Percentiles rank a stretch among this genome's conserved stretches.
phyloP scores from a whole-genome alignment of 2,113 vertebrate genomes.

The Oceanodroma tethys region DNA sequence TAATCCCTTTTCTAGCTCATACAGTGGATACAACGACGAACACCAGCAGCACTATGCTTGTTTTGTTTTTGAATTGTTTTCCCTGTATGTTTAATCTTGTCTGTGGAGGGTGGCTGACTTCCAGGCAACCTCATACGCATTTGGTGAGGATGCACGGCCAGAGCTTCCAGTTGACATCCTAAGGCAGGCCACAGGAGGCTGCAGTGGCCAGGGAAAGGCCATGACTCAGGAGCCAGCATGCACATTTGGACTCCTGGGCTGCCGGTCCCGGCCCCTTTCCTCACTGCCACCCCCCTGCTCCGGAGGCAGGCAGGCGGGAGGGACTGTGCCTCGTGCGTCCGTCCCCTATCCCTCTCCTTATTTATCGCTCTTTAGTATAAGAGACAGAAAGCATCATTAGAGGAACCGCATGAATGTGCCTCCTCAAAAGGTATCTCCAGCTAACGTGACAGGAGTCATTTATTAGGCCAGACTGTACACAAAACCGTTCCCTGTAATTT shows the following conservation, averaged over 20 bases:
- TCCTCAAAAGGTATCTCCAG: neutral
- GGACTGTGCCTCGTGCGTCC: neutral
- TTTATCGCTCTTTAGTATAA: neutral
- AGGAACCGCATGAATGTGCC: neutral
- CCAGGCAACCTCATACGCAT: neutral
- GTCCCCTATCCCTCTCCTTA: neutral
- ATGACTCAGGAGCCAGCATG: neutral
- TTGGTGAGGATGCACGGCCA: neutral
- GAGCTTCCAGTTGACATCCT: neutral
- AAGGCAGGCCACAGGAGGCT: neutral
- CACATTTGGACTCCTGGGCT: neutral
- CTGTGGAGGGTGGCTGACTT: neutral
- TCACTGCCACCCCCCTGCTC: neutral
- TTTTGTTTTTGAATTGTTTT: neutral
- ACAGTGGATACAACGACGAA: accelerated
- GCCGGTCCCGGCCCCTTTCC: neutral
- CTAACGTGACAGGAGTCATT: neutral
- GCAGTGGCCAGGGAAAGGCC: neutral
- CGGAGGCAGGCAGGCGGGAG: neutral
- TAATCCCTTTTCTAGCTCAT: neutral
- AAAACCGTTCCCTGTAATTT: neutral
- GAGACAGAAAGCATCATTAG: neutral
- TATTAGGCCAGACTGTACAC: neutral
- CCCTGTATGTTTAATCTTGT: neutral
- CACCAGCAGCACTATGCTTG: neutral